These are phyloP conservation scores for Acrobasis repandana DNA, from an alignment of 2,888 invertebrate genomes.

Conservation along the genomic window DNA sequence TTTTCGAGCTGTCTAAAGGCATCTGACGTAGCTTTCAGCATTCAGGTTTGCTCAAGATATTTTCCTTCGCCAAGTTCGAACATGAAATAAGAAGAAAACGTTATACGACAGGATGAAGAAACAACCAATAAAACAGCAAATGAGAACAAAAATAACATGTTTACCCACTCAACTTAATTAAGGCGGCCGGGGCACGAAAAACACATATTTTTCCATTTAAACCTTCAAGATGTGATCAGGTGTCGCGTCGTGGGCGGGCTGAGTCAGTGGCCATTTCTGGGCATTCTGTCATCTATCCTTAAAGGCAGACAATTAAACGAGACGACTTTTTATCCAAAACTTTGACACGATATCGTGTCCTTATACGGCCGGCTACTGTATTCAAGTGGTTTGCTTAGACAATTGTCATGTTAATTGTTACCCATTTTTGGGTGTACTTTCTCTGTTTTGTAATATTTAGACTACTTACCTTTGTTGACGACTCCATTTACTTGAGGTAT, in stretches of 20 bases:
- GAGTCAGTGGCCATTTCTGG: conserved; percentile 41
- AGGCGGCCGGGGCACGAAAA: conserved; percentile 7
- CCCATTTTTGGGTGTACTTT: conserved; percentile 37
- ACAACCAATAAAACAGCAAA: neutral
- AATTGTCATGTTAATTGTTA: conserved; percentile 37
- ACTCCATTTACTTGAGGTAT: too few relatives aligned
- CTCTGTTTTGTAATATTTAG: conserved; percentile 28
- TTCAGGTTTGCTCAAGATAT: too few relatives aligned
- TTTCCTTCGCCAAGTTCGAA: too few relatives aligned
- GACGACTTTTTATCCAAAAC: conserved; percentile 51
- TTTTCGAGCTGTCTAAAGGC: too few relatives aligned
- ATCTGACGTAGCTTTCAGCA: too few relatives aligned
- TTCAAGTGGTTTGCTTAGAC: conserved; percentile 15
- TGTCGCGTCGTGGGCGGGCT: conserved; percentile 19
- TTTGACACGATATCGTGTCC: conserved; percentile 44
- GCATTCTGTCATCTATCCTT: conserved; percentile 45
- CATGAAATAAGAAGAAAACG: neutral
- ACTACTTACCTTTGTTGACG: neutral
- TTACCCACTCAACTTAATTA: conserved; percentile 13
- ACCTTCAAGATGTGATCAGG: conserved; percentile 20
- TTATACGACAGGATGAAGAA: neutral
- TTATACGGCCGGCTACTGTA: conserved; percentile 42
- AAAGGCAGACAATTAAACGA: conserved; percentile 50
- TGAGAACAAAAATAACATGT: neutral
- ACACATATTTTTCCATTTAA: conserved; percentile 1